A percentile compares a stretch with the other conserved stretches of the same genome.
phyloP scores from a whole-genome alignment of 2,888 invertebrate genomes.

The Orchesellides sinensis region DNA sequence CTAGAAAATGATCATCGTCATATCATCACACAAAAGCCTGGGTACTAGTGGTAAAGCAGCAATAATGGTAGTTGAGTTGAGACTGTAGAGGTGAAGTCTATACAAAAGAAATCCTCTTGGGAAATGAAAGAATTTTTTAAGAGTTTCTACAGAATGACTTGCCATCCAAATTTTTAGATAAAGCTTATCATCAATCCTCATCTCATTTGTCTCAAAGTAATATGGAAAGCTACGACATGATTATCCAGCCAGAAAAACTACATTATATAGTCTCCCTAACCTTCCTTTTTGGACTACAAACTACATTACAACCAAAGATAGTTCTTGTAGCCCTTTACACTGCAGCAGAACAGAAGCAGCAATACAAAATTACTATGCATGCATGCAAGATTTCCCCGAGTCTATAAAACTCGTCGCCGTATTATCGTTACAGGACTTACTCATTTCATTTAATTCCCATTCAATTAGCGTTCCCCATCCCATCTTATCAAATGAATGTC shows the following conservation, averaged over 20 bases:
- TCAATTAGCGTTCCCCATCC: constrained; percentile 65
- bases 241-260: constrained; percentile 37
- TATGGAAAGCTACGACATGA: constrained; percentile 50
- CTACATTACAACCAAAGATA: background rate
- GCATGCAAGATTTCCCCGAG: constrained; percentile 33
- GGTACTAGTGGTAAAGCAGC: too few relatives aligned
- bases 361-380: constrained; percentile 18
- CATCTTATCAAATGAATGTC: constrained; percentile 58
- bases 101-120: constrained; percentile 43
- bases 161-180: constrained; percentile 61
- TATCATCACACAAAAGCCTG: constrained; percentile 19
- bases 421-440: constrained; percentile 54
- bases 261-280: constrained; percentile 20
- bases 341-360: constrained; percentile 7
- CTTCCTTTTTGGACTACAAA: constrained; percentile 6
- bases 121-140: constrained; percentile 52
- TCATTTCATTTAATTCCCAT: constrained; percentile 69
- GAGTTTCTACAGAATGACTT: constrained; percentile 52
- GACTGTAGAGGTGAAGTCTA: constrained; percentile 5
- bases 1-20: constrained; percentile 14
- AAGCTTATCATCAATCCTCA: constrained; percentile 66
- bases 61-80: background rate
- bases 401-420: constrained; percentile 54
- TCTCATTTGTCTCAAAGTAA: constrained; percentile 64
- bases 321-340: constrained; percentile 3